Conservation (phyloP, 2,113 vertebrate species). For the Perca schrenkii region DNA sequence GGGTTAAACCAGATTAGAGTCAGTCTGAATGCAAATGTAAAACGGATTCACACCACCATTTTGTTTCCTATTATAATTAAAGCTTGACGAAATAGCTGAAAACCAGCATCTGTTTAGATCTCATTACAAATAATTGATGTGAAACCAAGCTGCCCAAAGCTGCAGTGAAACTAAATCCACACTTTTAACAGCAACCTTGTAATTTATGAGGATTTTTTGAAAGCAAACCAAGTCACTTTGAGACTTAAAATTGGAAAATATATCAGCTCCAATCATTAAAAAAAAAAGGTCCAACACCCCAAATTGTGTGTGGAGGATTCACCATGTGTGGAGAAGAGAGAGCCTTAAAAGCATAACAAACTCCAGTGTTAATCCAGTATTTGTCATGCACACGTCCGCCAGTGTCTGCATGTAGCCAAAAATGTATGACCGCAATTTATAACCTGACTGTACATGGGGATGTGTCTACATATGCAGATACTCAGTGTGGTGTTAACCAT, state of each 20-base stretch:
- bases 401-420: neutral
- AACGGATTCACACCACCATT: neutral
- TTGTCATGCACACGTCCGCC: neutral
- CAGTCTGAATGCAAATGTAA: neutral
- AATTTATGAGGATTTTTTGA: too few relatives aligned
- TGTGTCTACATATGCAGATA: neutral
- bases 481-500: neutral
- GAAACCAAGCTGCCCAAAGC: neutral
- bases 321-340: too few relatives aligned
- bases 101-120: neutral
- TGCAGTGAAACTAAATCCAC: too few relatives aligned
- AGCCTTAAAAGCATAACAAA: too few relatives aligned
- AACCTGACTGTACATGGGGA: neutral
- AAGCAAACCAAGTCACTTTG: too few relatives aligned
- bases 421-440: neutral
- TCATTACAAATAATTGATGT: neutral
- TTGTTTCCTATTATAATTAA: neutral
- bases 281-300: too few relatives aligned
- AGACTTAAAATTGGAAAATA: too few relatives aligned
- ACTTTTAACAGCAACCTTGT: neutral
- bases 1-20: constrained; percentile 3
- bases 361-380: neutral
- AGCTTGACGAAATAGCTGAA: neutral
- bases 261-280: too few relatives aligned
- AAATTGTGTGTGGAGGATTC: too few relatives aligned